A percentile compares a stretch with the other conserved stretches of the same genome.
phyloP scores from a whole-genome alignment of 2,113 vertebrate species.

The Nibea coibor region DNA sequence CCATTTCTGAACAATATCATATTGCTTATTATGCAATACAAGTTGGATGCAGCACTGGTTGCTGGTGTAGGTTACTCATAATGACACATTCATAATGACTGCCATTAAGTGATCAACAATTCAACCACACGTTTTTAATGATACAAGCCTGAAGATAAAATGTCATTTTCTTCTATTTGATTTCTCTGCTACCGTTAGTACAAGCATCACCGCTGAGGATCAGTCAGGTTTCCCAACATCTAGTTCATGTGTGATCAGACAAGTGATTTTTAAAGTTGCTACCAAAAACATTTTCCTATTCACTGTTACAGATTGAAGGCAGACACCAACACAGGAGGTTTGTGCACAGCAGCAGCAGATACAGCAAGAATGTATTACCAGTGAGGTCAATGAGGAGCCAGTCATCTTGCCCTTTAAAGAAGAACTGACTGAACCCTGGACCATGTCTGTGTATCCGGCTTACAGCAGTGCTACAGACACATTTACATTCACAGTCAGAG shows the following conservation, averaged over 20 bases:
- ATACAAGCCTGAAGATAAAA: neutral
- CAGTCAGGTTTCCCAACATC: neutral
- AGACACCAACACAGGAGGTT: conserved; percentile 39
- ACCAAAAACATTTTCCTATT: conserved; percentile 52
- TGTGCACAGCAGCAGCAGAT: conserved; percentile 26
- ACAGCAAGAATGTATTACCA: conserved; percentile 18
- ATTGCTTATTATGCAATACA: no score
- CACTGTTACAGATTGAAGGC: conserved; percentile 55
- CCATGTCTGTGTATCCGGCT: neutral
- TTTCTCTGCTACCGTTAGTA: conserved; percentile 19
- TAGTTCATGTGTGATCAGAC: conserved; percentile 28
- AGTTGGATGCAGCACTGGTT: no score
- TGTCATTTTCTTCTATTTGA: neutral
- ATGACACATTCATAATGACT: neutral
- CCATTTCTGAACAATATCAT: no score
- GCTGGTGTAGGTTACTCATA: no score
- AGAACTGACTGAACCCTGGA: neutral
- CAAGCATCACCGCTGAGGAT: neutral
- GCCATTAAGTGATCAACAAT: neutral
- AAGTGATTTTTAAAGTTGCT: conserved; percentile 31
- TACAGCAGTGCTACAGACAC: neutral
- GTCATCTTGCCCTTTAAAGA: conserved; percentile 11
- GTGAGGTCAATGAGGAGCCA: conserved; percentile 1
- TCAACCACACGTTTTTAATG: neutral
- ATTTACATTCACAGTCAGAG: neutral